These are phyloP conservation scores for Malacoraja senta DNA, from an alignment of 2,797 vertebrate species.

Conservation along the genomic window DNA sequence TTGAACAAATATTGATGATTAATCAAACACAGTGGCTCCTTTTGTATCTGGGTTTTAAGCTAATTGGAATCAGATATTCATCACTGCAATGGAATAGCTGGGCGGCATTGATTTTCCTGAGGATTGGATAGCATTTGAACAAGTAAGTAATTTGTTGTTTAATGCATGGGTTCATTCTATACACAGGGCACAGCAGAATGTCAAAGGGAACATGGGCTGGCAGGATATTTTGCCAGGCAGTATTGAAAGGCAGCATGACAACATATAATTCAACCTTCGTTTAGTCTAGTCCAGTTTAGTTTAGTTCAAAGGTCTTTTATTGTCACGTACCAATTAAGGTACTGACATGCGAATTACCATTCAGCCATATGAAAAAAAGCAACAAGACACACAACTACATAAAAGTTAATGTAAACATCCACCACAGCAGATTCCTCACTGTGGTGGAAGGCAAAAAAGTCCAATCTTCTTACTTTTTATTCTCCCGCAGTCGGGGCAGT, in stretches of 20 bases:
- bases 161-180: background rate
- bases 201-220: background rate
- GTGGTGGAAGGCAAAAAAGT: too few species aligned
- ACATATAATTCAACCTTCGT: background rate
- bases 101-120: background rate
- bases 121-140: background rate
- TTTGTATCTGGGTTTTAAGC: background rate
- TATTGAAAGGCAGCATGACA: background rate
- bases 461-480: too few species aligned
- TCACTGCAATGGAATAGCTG: background rate
- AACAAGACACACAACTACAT: too few species aligned
- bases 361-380: too few species aligned
- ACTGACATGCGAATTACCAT: too few species aligned
- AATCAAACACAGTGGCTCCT: background rate
- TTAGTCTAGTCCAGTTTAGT: too few species aligned
- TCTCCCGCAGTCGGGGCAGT: too few species aligned
- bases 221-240: background rate
- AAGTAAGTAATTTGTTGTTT: background rate
- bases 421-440: too few species aligned
- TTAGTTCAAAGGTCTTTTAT: too few species aligned
- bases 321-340: too few species aligned
- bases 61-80: background rate
- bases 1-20: background rate
- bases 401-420: too few species aligned
- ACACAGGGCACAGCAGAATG: background rate